Percentiles rank a stretch among this genome's conserved stretches.
Conservation (phyloP, 2,113 vertebrate genomes). For the Mobula birostris region DNA sequence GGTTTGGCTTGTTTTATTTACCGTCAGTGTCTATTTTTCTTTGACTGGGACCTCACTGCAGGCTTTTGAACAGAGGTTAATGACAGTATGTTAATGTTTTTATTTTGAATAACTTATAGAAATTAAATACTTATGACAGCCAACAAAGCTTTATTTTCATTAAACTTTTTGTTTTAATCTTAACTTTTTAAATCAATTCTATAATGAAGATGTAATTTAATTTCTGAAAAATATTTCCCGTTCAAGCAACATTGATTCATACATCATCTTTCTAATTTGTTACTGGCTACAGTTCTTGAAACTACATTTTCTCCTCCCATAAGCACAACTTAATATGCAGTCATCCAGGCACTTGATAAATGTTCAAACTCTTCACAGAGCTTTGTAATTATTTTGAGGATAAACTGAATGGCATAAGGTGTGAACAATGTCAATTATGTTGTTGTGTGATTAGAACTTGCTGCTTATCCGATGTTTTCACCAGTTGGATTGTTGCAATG, state of each 20-base stretch:
- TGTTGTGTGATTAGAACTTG: neutral
- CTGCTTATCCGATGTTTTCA: neutral
- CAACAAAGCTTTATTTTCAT: neutral
- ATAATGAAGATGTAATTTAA: neutral
- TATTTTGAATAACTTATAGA: neutral
- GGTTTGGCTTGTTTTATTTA: slow-evolving; percentile 1
- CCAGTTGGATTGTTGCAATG: neutral
- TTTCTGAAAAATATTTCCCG: neutral
- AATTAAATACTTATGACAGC: neutral
- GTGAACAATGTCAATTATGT: neutral
- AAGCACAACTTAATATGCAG: neutral
- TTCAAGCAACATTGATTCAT: neutral
- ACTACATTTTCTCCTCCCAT: neutral
- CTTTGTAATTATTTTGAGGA: neutral
- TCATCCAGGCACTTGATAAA: neutral
- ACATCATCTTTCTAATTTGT: neutral
- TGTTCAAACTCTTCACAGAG: neutral
- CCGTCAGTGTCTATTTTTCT: neutral
- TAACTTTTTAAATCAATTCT: neutral
- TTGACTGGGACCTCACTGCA: neutral
- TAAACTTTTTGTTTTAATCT: neutral
- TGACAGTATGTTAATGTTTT: neutral
- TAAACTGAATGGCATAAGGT: neutral
- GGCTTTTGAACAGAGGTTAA: neutral
- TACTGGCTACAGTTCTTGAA: neutral